Conservation (phyloP, 1,140 invertebrate genomes). For the Pachypeltis micranthus region DNA sequence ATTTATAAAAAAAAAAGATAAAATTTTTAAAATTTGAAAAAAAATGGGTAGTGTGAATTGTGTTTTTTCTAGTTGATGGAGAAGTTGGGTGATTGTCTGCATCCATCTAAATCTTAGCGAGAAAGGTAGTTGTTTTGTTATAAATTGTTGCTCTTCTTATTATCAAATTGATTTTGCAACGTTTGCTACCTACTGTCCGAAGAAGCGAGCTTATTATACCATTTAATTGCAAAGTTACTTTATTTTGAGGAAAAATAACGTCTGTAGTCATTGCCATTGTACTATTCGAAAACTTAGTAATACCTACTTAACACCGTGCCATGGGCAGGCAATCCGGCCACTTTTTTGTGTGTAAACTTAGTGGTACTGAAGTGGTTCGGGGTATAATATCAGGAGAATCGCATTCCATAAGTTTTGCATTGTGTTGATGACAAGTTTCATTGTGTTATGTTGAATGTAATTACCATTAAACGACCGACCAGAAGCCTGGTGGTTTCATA, state of each 20-base stretch:
- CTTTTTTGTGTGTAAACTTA: no score
- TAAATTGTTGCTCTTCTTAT: neutral
- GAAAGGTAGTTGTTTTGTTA: neutral
- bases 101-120: neutral
- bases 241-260: conserved; percentile 7
- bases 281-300: no score
- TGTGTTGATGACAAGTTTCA: no score
- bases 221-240: conserved; percentile 3
- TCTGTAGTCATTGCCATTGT: neutral
- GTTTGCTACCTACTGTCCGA: conserved; percentile 16
- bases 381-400: no score
- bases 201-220: conserved; percentile 21
- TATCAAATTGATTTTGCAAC: conserved; percentile 1
- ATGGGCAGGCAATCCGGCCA: conserved; percentile 22
- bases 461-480: no score
- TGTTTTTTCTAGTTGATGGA: neutral
- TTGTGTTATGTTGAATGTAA: no score
- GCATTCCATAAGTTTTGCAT: no score
- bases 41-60: neutral
- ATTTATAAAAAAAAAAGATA: neutral
- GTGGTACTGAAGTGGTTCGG: no score
- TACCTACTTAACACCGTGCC: conserved; percentile 4
- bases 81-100: neutral
- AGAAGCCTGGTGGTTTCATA: no score
- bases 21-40: neutral